Evolutionary conservation across 2,113 vertebrate species (phyloP), one percentile per base, ranked within the genome.

Genomic region (Sphyrna mokarran): DNA sequence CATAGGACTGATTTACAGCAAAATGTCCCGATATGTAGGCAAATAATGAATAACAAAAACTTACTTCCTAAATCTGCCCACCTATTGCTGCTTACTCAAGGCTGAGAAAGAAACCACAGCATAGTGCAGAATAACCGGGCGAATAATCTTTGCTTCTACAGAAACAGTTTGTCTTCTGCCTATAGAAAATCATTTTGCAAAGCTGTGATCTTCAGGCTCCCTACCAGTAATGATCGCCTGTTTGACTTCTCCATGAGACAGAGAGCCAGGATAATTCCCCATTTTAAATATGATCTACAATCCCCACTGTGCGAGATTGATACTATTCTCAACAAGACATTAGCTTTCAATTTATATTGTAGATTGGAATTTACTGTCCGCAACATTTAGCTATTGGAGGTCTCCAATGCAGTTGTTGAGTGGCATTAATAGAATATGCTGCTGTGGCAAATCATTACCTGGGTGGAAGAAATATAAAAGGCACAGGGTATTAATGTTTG

Each of bases 291-390:
- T 66, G 89, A 93, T 93, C 89, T 66, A 68, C 89, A 66, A n/a
- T 93, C 61, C 61, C 89, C 18, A 66, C 89, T 93, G 89, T 68
- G 89, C 37, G 33, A 37, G 89, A 68, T 93, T 93, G 58, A 93
- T 93, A 93, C 66, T 66, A 93, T 93, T 93, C 89, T 93, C 89
- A 93, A 93, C 89, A 93, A 93, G 89, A 93, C 61, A 66, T 91
- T 91, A 91, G 61, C n/a, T 91, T 66, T 93, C 61, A 63, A 66
- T 95, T 72, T 70, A 72, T 95, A 54, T 54, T 95, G 94, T 16
- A 54, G 66, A 95, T 54, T 43, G 94, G 22, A 95, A 95, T 72
- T 95, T 72, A 72, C 22, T 70, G 68, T 61, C 93, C 22, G 23
- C 68, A 95, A 48, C 93, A 70, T 70, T 95, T 95, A 95, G 69